A percentile compares a stretch with the other conserved stretches of the same genome.
Evolutionary conservation across 2,797 vertebrate species (phyloP).

Genomic region (Tragelaphus oryx): DNA sequence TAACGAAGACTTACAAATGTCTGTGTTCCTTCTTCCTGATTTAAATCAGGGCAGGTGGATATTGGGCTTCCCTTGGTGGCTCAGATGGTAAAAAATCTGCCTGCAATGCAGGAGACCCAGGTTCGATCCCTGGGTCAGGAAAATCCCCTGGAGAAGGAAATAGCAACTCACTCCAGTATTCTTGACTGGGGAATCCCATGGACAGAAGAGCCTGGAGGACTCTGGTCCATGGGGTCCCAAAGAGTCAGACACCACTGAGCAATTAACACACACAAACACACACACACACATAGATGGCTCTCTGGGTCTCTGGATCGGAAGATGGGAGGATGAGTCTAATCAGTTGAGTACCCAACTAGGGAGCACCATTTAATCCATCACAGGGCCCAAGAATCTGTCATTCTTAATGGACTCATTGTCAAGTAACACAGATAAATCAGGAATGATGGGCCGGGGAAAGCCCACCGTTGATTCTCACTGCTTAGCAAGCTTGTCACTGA

Average conservation of each 20-base stretch:
- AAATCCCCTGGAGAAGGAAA: neutral
- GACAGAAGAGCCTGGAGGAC: neutral
- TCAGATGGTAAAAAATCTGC: neutral
- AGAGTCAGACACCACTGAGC: neutral
- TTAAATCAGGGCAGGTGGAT: neutral
- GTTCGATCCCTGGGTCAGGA: neutral
- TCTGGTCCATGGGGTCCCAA: neutral
- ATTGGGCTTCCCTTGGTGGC: neutral
- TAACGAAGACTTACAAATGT: neutral
- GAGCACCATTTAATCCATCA: neutral
- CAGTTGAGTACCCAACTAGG: neutral
- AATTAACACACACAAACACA: neutral
- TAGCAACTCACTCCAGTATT: neutral
- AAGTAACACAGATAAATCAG: accelerated
- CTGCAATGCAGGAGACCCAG: neutral
- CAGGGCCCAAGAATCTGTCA: neutral
- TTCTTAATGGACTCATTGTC: neutral
- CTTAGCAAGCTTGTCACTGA: accelerated
- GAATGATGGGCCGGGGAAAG: neutral
- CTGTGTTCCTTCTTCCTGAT: neutral
- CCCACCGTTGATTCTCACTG: accelerated
- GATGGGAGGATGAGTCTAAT: neutral
- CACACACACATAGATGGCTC: neutral
- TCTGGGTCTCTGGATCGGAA: neutral
- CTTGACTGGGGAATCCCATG: neutral